phyloP scores from a whole-genome alignment of 2,797 vertebrate genomes.

The Falco rusticolus region DNA sequence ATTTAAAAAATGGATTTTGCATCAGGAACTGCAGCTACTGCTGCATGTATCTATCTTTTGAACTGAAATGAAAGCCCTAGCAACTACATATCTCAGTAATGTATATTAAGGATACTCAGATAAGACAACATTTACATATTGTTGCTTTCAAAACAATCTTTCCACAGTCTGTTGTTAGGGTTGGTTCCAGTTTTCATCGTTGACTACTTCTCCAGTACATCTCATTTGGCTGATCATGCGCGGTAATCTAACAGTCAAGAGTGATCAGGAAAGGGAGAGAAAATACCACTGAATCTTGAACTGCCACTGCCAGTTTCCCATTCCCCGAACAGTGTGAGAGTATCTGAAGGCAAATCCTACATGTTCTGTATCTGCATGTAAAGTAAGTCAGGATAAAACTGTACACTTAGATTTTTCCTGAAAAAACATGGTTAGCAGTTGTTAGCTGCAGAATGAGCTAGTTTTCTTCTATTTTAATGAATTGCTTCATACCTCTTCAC shows the following conservation, averaged over 20 bases:
- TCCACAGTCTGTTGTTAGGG: not conserved
- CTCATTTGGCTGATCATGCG: not conserved
- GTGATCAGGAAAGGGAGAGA: not conserved
- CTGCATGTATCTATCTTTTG: not conserved
- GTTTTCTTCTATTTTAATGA: constrained; percentile 43
- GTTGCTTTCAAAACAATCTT: not conserved
- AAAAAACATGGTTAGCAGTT: not conserved
- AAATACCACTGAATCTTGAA: not conserved
- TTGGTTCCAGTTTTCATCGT: not conserved
- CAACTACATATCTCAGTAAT: not conserved
- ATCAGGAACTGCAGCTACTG: not conserved
- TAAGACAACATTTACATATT: not conserved
- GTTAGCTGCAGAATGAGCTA: constrained; percentile 28
- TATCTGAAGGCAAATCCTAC: not conserved
- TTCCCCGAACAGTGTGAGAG: not conserved
- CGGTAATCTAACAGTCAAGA: not conserved
- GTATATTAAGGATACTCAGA: not conserved
- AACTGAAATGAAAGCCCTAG: not conserved
- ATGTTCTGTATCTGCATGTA: not conserved
- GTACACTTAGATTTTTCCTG: not conserved
- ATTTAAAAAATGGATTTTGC: not conserved
- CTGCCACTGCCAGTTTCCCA: not conserved
- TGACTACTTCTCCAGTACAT: not conserved
- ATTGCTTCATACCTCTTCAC: constrained; percentile 61
- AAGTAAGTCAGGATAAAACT: not conserved